These are phyloP conservation scores for Drosophila elegans DNA, from an alignment of 1,140 invertebrate genomes.

Conservation along the genomic window DNA sequence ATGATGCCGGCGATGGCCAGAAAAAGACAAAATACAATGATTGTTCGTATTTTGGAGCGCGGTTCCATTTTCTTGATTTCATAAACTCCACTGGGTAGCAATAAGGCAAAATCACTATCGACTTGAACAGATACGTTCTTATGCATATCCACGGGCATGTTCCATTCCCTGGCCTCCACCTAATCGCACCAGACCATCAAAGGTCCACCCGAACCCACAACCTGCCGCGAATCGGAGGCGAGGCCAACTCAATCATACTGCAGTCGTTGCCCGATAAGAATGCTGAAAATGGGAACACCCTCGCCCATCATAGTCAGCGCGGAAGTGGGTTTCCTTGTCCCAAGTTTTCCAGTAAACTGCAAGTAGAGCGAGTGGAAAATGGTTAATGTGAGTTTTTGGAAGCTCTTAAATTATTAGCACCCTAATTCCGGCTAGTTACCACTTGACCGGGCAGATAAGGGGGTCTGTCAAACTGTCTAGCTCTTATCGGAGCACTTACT, in stretches of 20 bases:
- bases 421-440: not conserved
- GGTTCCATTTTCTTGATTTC: slow-evolving; percentile 92
- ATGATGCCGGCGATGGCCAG: slow-evolving; percentile 93
- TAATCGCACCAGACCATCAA: slow-evolving; percentile 19
- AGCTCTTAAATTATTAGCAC: not conserved
- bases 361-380: slow-evolving; percentile 9
- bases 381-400: slow-evolving; percentile 3
- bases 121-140: slow-evolving; percentile 92
- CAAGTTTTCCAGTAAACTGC: slow-evolving; percentile 23
- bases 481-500: slow-evolving; percentile 12
- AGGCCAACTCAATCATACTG: slow-evolving; percentile 26
- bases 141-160: slow-evolving; percentile 86
- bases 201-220: slow-evolving; percentile 7
- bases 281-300: slow-evolving; percentile 7
- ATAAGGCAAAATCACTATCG: slow-evolving; percentile 90
- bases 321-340: slow-evolving; percentile 5
- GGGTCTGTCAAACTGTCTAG: slow-evolving; percentile 12
- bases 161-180: slow-evolving; percentile 49
- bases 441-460: slow-evolving; percentile 29
- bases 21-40: slow-evolving; percentile 91
- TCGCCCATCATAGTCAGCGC: slow-evolving; percentile 1
- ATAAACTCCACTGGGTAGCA: slow-evolving; percentile 89
- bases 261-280: slow-evolving; percentile 57
- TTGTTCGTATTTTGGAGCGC: slow-evolving; percentile 89
- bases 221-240: slow-evolving; percentile 4